A percentile compares a stretch with the other conserved stretches of the same genome.
Conservation (phyloP, 1,140 invertebrate species). For the Hermatobates lingyangjiaoensis region DNA sequence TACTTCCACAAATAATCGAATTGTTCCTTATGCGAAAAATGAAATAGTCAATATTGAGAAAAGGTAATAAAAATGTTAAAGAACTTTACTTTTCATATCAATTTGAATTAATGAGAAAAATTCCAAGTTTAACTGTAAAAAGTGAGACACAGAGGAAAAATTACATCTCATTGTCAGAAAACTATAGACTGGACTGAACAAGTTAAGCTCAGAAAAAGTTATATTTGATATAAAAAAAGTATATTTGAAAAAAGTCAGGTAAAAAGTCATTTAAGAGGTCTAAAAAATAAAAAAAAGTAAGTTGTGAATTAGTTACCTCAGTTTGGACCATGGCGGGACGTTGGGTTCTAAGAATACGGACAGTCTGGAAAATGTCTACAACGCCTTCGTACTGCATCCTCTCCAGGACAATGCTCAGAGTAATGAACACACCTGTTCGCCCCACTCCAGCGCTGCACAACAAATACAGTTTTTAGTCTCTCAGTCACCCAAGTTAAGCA, state of each 20-base stretch:
- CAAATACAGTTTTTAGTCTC: background rate
- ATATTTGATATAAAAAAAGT: background rate
- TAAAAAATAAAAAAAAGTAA: background rate
- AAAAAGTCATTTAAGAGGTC: background rate
- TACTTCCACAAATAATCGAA: background rate
- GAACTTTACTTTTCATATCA: background rate
- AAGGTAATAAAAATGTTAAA: background rate
- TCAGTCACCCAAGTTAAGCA: no score
- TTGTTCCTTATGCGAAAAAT: background rate
- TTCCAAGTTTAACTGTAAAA: background rate
- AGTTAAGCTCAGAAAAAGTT: background rate
- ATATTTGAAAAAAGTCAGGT: background rate
- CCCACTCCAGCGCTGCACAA: slow-evolving; percentile 71
- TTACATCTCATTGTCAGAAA: background rate
- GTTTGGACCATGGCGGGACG: slow-evolving; percentile 98
- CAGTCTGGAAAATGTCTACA: slow-evolving; percentile 97
- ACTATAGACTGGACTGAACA: background rate
- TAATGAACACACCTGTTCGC: slow-evolving; percentile 94
- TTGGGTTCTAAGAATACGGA: slow-evolving; percentile 91
- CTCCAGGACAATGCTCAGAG: slow-evolving; percentile 93
- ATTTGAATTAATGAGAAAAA: background rate
- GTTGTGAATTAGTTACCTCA: slow-evolving; percentile 44
- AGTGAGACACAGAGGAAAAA: background rate
- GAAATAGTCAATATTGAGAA: background rate
- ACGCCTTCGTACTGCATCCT: slow-evolving; percentile 97